Evolutionary conservation across 2,797 vertebrate species (phyloP).

Genomic region (Phrynocephalus guinanensis): DNA sequence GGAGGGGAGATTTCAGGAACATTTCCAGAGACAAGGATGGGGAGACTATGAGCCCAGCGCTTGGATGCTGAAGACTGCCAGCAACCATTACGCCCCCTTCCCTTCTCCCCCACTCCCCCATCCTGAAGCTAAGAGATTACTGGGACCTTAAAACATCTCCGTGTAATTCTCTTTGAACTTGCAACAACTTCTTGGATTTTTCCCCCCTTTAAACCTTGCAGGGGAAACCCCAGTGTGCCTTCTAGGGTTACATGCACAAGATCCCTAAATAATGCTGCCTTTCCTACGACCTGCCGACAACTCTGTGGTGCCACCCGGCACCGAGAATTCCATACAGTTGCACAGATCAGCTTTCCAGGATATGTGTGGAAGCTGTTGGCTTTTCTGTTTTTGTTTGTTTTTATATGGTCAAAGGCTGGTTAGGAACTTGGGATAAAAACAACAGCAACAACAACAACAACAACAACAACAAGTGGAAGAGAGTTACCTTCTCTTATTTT

Average conservation of each 20-base stretch:
- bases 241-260: conserved; percentile 38
- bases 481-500: conserved; percentile 10
- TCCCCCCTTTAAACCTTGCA: not conserved
- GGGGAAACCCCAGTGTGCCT: conserved; percentile 39
- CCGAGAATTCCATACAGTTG: conserved; percentile 28
- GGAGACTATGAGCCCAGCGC: not conserved
- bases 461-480: too few relatives aligned
- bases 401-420: conserved; percentile 5
- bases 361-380: conserved; percentile 5
- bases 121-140: conserved; percentile 1
- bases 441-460: too few relatives aligned
- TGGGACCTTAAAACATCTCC: conserved; percentile 8
- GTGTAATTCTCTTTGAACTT: conserved; percentile 22
- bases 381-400: conserved; percentile 5
- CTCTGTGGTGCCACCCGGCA: not conserved
- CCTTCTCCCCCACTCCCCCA: too few relatives aligned
- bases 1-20: not conserved
- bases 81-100: not conserved
- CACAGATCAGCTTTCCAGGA: conserved; percentile 16
- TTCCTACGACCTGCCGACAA: conserved; percentile 18
- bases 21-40: conserved; percentile 23
- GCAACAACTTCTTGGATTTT: conserved; percentile 7
- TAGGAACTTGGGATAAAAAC: not conserved
- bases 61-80: conserved; percentile 2
- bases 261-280: conserved; percentile 45